phyloP scores from a whole-genome alignment of 2,888 invertebrate genomes.

The Pardosa pseudoannulata region DNA sequence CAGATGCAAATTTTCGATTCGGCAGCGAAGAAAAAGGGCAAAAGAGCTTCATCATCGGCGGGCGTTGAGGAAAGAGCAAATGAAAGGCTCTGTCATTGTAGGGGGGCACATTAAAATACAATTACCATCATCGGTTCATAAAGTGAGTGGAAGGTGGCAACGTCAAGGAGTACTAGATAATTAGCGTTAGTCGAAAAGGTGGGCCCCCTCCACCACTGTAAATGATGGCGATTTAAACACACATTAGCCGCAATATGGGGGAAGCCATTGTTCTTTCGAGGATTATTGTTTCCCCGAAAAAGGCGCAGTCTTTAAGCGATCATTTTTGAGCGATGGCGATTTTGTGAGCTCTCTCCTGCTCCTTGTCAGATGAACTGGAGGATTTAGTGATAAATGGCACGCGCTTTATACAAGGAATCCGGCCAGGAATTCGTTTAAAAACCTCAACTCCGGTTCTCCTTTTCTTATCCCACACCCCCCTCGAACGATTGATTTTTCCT shows the following conservation, averaged over 20 bases:
- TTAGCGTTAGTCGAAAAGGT: conserved; percentile 64
- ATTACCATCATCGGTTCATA: conserved; percentile 68
- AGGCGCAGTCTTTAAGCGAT: conserved; percentile 43
- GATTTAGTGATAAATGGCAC: conserved; percentile 55
- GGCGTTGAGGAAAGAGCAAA: conserved; percentile 10
- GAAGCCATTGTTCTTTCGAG: conserved; percentile 64
- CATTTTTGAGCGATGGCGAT: conserved; percentile 68
- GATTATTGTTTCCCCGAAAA: conserved; percentile 57
- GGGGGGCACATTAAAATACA: conserved; percentile 67
- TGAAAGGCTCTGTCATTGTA: conserved; percentile 51
- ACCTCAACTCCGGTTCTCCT: conserved; percentile 18
- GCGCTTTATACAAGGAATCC: conserved; percentile 26
- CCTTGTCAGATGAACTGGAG: conserved; percentile 50
- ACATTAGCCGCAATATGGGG: conserved; percentile 67
- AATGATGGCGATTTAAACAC: conserved; percentile 72
- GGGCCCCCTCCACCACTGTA: conserved; percentile 50
- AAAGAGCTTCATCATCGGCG: not conserved
- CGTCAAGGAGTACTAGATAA: conserved; percentile 56
- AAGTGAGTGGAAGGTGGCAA: conserved; percentile 58
- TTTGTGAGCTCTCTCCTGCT: conserved; percentile 15
- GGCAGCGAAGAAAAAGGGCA: not conserved
- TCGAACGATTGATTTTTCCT: not conserved
- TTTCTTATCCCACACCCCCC: not conserved
- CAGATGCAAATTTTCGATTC: not conserved
- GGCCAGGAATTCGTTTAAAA: conserved; percentile 31